phyloP scores from a whole-genome alignment of 2,888 invertebrate genomes.

The Tenthredo mesomela region DNA sequence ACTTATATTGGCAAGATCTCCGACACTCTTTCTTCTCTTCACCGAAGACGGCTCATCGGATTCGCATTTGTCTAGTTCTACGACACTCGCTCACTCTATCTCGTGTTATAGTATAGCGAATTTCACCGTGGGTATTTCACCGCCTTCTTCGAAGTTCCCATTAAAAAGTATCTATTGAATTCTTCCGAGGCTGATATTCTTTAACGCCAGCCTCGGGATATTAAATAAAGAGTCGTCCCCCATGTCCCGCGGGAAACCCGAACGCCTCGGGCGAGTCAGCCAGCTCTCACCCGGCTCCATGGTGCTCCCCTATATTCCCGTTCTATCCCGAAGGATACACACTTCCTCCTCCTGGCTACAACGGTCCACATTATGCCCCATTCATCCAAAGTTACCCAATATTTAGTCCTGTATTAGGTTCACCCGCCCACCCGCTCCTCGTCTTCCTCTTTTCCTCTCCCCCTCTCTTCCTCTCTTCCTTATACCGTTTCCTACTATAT shows the following conservation, averaged over 20 bases:
- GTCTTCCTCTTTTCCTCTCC: conserved; percentile 51
- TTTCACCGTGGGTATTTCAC: neutral
- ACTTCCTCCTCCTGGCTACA: conserved; percentile 45
- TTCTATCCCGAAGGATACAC: conserved; percentile 50
- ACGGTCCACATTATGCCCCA: conserved; percentile 59
- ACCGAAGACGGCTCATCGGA: conserved; percentile 16
- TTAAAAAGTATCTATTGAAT: conserved; percentile 49
- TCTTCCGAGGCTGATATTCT: conserved; percentile 61
- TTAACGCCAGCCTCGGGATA: conserved; percentile 73
- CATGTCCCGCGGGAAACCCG: conserved; percentile 64
- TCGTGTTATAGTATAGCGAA: neutral
- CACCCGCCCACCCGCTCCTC: conserved; percentile 54
- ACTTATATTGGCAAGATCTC: conserved; percentile 34
- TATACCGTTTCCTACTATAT: conserved; percentile 54
- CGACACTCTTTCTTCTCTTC: neutral
- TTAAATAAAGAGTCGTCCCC: conserved; percentile 72
- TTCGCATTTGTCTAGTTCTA: conserved; percentile 44
- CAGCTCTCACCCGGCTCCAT: neutral
- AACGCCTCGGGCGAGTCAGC: conserved; percentile 58
- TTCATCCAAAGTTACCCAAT: conserved; percentile 71
- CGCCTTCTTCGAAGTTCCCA: conserved; percentile 10
- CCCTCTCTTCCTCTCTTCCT: conserved; percentile 32
- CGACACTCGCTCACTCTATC: neutral
- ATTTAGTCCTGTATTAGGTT: conserved; percentile 66
- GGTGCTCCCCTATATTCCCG: conserved; percentile 28